A percentile compares a stretch with the other conserved stretches of the same genome.
Conservation (phyloP, 2,797 vertebrate genomes). For the Gobionotothen gibberifrons region DNA sequence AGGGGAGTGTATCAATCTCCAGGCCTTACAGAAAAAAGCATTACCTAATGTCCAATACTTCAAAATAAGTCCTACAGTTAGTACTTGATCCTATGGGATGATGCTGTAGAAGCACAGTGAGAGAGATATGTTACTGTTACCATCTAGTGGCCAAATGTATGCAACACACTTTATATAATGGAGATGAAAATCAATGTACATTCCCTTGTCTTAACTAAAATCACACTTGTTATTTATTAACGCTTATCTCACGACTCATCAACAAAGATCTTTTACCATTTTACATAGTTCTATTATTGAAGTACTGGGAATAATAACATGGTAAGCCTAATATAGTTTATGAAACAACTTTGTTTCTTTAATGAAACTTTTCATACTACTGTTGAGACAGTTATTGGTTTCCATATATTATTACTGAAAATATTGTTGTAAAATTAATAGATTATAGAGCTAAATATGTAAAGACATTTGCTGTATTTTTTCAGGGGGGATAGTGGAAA, state of each 20-base stretch:
- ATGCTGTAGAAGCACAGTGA: not conserved
- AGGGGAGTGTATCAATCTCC: not conserved
- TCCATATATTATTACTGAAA: not conserved
- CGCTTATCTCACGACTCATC: not conserved
- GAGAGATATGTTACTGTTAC: constrained; percentile 31
- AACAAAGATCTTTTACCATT: not conserved
- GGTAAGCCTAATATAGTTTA: not conserved
- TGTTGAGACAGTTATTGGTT: not conserved
- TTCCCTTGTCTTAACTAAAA: not conserved
- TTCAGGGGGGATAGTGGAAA: not conserved
- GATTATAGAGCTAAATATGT: not conserved
- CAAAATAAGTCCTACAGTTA: not conserved
- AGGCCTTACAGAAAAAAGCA: not conserved
- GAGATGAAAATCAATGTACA: not conserved
- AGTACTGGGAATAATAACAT: not conserved
- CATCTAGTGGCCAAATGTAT: constrained; percentile 60
- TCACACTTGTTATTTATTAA: not conserved
- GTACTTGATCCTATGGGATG: accelerated
- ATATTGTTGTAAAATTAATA: not conserved
- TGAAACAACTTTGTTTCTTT: not conserved
- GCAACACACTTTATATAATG: constrained; percentile 14
- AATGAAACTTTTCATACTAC: not conserved
- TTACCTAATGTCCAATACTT: not conserved
- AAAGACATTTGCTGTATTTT: not conserved
- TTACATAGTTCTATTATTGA: not conserved